Percentiles rank a stretch among this genome's conserved stretches.
Evolutionary conservation across 2,797 vertebrate species (phyloP).

Genomic region (Naso thynnoides): DNA sequence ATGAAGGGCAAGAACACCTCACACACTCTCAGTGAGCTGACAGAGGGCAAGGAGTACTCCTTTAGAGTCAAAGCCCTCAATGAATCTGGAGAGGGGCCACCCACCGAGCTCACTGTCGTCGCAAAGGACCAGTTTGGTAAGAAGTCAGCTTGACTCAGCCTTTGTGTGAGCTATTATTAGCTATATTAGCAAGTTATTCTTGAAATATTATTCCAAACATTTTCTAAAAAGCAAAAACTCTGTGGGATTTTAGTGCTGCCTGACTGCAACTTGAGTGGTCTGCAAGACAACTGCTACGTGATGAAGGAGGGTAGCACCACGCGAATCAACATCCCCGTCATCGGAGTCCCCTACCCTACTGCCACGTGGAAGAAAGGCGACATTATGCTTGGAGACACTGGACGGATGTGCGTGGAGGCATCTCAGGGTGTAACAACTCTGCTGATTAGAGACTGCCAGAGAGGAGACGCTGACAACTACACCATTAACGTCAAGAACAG

Average conservation of each 20-base stretch:
- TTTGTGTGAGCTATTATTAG: background rate
- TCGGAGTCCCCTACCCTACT: constrained; percentile 89
- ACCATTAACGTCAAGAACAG: constrained; percentile 90
- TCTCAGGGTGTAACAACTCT: constrained; percentile 91
- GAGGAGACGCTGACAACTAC: constrained; percentile 93
- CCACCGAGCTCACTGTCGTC: constrained; percentile 88
- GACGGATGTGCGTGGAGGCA: constrained; percentile 92
- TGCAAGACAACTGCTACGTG: constrained; percentile 90
- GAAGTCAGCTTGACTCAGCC: constrained; percentile 6
- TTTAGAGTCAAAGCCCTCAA: constrained; percentile 96
- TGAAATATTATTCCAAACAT: background rate
- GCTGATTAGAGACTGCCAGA: constrained; percentile 94
- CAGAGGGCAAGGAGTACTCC: constrained; percentile 92
- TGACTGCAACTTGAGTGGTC: constrained; percentile 91
- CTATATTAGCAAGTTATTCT: background rate
- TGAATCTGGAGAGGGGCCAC: constrained; percentile 93
- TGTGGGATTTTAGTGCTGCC: constrained; percentile 88
- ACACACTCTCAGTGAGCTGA: constrained; percentile 87
- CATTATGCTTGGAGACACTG: constrained; percentile 87
- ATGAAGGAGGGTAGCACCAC: constrained; percentile 96
- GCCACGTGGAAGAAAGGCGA: constrained; percentile 95
- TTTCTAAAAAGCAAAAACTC: background rate
- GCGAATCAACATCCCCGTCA: constrained; percentile 93
- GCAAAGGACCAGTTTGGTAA: constrained; percentile 97
- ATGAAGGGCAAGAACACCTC: constrained; percentile 89